phyloP scores from a whole-genome alignment of 2,797 vertebrate species.

The Melanotaenia pygmaea region DNA sequence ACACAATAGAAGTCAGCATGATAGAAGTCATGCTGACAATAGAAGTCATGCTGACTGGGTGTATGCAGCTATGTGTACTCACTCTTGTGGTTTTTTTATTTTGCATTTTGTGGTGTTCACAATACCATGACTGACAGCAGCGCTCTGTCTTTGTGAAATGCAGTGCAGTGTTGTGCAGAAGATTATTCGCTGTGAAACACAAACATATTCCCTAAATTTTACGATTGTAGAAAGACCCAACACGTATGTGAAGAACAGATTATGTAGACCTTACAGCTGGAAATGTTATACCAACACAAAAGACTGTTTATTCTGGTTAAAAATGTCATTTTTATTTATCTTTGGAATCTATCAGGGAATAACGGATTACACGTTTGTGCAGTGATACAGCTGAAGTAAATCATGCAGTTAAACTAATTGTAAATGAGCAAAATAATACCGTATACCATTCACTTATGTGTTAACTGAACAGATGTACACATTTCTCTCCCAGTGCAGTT shows the following conservation, averaged over 20 bases:
- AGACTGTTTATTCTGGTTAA: background rate
- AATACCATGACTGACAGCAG: conserved; percentile 7
- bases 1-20: background rate
- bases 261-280: background rate
- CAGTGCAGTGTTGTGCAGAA: conserved; percentile 8
- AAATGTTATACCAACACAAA: background rate
- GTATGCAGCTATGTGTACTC: conserved; percentile 7
- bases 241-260: conserved; percentile 6
- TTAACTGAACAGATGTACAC: background rate
- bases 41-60: background rate
- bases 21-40: background rate
- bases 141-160: conserved; percentile 29
- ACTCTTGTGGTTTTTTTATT: conserved; percentile 9
- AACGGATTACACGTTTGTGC: background rate
- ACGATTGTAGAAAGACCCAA: conserved; percentile 8
- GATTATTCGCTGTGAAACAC: conserved; percentile 36
- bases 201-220: conserved; percentile 4
- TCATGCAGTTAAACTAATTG: background rate
- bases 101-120: conserved; percentile 7
- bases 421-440: background rate
- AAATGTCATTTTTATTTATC: background rate
- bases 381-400: background rate
- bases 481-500: background rate
- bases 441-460: background rate
- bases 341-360: background rate